Base-by-base conservation (phyloP, 2,797 vertebrate genomes). In the Tragopan temminckii region DNA sequence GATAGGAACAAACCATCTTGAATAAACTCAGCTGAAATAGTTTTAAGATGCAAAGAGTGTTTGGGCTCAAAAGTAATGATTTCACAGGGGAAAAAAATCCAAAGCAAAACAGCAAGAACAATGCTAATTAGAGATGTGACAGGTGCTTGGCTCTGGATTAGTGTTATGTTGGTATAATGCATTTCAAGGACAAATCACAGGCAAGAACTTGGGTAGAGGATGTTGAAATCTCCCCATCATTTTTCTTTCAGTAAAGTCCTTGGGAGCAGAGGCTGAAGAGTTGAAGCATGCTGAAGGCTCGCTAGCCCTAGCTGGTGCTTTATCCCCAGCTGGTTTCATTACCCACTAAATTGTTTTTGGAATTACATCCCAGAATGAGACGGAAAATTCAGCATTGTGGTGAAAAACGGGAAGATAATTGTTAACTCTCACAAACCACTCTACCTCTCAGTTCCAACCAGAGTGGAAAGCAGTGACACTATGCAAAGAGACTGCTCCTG, bases 21-120 rank as follows among this genome's bases (percentile, higher is more conserved):
- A 84, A 53, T 12, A 81, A 78, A 59, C 25, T 33, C 43, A 61
- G 43, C 31, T 85, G 27, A 75, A 89, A 53, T 14, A 43, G 23
- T 29, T 80, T 78, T 78, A 66, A 83, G 66, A 71, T 85, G 20
- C 33, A 59, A 48, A 0, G 6, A 75, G 29, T 62, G 35, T 75
- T 93, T 76, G 68, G 75, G 76, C 33, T 83, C 18, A 72, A 62
- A 75, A 93, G 36, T 25, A 62, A 55, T 20, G 24, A 93, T 92
- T 79, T 93, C 90, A 83, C 83, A 83, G 66, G 86, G 86, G 90
- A 92, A 90, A 92, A 92, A 88, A 90, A 72, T 82, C 46, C 53
- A 62, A 82, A 71, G 61, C 45, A 82, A 90, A 82, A 77, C 57
- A 82, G 58, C 24, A 75, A 94, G 86, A 87, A 66, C 62, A 67